Evolutionary conservation across 1,140 invertebrate genomes (phyloP), one percentile per base, ranked within the genome.

Genomic region (Stenopsyche tienmushanensis): DNA sequence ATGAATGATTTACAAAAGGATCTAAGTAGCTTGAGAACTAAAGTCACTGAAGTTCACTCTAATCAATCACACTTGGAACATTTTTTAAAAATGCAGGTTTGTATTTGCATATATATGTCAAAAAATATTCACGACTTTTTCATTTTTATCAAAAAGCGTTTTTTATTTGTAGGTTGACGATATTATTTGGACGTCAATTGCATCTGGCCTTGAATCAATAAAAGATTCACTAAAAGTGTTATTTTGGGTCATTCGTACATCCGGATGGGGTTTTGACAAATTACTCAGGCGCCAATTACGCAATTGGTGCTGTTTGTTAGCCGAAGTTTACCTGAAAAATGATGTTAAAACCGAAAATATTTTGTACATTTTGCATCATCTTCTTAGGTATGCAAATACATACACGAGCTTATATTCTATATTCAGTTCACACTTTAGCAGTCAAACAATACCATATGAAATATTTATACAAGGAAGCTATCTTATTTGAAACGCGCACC

Each of bases 1-100:
- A 53, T 67, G 15, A 29, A 47, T 2, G 65, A 70, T 1, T 70
- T 62, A 25, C 55, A 64, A 20, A 66, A 54, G 18, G 57, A 63
- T 50, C 62, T 70, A 13, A 42, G 42, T 7, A 13, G 52, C 10
- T 58, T 70, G 18, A 57, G 62, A 42, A 59, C 53, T 20, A 70
- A 70, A 44, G 69, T 62, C 15, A 63, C 62, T 0, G 69, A 70
- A 47, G 57, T 58, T n/a, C 64, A 70, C 62, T 66, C 69, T 7
- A 15, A 64, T 18, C 44, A 67, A 49, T 70, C 69, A 17, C 69
- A 70, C 29, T 44, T 34, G 24, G 65, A 70, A 45, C 26, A 62
- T 52, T 53, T 62, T 10, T 39, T 54, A 15, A 70, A 70, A 67
- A 65, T 70, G 39, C 65, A 70, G 65, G 69, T 70, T 39, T n/a